Conservation (phyloP, 35 echinoderm and acorn worm species). For the Apostichopus californicus region DNA sequence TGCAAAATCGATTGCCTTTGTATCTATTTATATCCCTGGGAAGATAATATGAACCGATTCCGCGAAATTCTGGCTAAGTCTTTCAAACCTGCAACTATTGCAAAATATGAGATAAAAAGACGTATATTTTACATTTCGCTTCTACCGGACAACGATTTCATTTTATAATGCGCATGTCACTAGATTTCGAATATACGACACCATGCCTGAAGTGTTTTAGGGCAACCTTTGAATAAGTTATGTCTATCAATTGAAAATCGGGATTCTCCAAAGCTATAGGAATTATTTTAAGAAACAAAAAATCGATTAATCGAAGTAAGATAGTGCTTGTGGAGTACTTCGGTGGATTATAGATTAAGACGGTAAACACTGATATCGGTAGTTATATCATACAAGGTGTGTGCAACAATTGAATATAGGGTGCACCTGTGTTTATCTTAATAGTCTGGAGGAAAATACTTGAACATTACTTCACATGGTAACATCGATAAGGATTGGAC, state of each 20-base stretch:
- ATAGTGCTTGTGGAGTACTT: conserved; percentile 18
- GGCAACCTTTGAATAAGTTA: background rate
- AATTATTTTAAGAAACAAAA: background rate
- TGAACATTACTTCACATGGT: background rate
- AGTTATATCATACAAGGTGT: background rate
- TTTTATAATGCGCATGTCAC: background rate
- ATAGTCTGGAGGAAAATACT: too few species aligned
- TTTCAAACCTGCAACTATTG: too few species aligned
- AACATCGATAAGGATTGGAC: background rate
- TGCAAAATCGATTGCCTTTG: too few species aligned
- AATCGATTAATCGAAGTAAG: conserved; percentile 24
- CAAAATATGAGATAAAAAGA: too few species aligned
- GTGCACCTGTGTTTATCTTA: conserved; percentile 1
- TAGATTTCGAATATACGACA: background rate
- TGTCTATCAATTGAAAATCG: background rate
- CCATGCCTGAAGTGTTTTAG: background rate
- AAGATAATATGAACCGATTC: too few species aligned
- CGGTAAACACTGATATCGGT: background rate
- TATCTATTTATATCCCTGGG: too few species aligned
- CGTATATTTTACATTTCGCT: background rate
- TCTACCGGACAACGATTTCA: background rate
- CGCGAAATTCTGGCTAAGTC: too few species aligned
- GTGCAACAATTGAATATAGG: background rate
- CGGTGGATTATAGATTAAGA: background rate
- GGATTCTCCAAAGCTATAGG: background rate